Evolutionary conservation across 2,113 vertebrate genomes (phyloP).

Genomic region (Pseudolaguvia tuberculata): DNA sequence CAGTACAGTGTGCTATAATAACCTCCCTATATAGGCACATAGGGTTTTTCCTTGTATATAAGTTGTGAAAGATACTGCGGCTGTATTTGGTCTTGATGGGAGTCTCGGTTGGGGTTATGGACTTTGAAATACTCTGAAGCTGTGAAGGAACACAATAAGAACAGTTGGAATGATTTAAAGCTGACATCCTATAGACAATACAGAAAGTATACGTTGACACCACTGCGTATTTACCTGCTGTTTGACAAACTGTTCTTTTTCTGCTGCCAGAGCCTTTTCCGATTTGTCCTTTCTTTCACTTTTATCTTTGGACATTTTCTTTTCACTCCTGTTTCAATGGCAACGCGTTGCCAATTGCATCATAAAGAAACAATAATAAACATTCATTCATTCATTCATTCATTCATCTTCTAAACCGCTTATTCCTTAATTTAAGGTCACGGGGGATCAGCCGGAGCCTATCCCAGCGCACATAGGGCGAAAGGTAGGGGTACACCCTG

Average conservation of each 20-base stretch:
- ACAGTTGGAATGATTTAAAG: not conserved
- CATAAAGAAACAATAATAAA: no score
- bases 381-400: no score
- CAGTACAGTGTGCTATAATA: no score
- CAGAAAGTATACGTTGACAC: not conserved
- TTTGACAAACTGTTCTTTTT: conserved; percentile 70
- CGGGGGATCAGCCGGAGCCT: no score
- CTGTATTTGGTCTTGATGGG: conserved; percentile 93
- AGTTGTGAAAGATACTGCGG: conserved; percentile 84
- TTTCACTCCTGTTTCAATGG: not conserved
- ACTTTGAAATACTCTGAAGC: conserved; percentile 93
- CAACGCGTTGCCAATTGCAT: not conserved
- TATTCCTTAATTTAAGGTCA: no score
- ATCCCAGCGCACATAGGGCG: no score
- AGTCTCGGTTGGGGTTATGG: conserved; percentile 78
- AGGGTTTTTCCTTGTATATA: no score
- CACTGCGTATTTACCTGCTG: conserved; percentile 60
- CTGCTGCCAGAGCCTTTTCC: conserved; percentile 67
- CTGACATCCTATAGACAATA: not conserved
- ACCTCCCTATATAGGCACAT: no score
- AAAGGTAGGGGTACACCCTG: no score
- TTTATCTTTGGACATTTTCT: conserved; percentile 66
- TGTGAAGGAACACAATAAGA: conserved; percentile 55
- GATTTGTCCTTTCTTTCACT: conserved; percentile 65
- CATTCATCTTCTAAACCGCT: no score